A percentile compares a stretch with the other conserved stretches of the same genome.
These are phyloP conservation scores for Zaprionus capensis DNA, from an alignment of 1,140 invertebrate genomes.

Conservation along the genomic window DNA sequence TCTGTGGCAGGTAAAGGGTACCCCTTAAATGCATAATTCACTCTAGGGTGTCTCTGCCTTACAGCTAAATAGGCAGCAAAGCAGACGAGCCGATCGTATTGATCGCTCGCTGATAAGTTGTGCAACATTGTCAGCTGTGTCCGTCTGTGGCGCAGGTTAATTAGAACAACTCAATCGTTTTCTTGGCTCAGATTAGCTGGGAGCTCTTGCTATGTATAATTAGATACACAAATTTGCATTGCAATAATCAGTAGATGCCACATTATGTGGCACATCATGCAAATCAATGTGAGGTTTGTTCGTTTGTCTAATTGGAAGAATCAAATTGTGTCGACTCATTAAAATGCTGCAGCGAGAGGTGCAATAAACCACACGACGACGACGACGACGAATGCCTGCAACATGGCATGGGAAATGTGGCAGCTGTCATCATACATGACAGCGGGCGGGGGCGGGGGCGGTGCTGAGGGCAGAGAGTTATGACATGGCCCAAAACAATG, in stretches of 20 bases:
- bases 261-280: neutral
- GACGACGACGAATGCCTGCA: neutral
- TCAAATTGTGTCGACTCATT: neutral
- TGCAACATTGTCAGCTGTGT: slow-evolving; percentile 25
- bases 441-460: neutral
- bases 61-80: slow-evolving; percentile 9
- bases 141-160: neutral
- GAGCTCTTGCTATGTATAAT: no score
- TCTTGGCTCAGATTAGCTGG: no score
- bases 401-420: slow-evolving; percentile 38
- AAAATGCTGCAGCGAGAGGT: slow-evolving; percentile 5
- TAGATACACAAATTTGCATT: no score
- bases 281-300: neutral
- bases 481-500: slow-evolving; percentile 64
- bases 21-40: slow-evolving; percentile 23
- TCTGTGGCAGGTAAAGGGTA: slow-evolving; percentile 27
- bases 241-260: neutral
- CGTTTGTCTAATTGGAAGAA: neutral
- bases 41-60: neutral
- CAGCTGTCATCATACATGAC: slow-evolving; percentile 37
- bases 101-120: slow-evolving; percentile 8
- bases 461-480: slow-evolving; percentile 28
- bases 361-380: slow-evolving; percentile 15
- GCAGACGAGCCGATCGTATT: neutral
- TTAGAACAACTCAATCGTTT: neutral